Base-by-base conservation (phyloP, 2,113 vertebrate species). In the Pseudorasbora parva region DNA sequence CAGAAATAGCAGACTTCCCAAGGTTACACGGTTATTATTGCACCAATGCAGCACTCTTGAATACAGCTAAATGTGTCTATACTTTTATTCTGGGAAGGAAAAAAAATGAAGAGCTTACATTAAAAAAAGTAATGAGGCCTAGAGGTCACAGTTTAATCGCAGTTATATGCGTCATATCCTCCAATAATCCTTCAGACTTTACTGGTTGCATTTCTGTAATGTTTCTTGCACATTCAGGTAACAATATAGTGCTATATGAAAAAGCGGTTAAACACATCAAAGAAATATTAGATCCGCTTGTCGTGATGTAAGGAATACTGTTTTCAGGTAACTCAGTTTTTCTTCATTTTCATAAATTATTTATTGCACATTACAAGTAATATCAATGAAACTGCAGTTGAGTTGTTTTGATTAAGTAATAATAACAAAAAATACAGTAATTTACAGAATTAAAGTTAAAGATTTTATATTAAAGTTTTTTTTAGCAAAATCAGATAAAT, bases 61-160 rank as follows among this genome's bases (percentile, higher is more conserved):
- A 60, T 59, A 33, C 1, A 8, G 1, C 7, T 64, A 78, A 62
- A 62, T 8, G 19, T 41, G 30, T 59, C 54, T 77, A 10, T 59
- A 6, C 14, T 45, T 60, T 60, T 62, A 43, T 45, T 78, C n/a
- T 62, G 12, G n/a, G 33, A 17, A 5, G 2, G 4, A 57, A 75
- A 8, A 56, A 43, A 25, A 59, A 15, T 43, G 54, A 25, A 59
- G n/a, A 78, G n/a, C 60, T 59, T 27, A 60, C 8, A n/a, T 37
- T 59, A 77, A 41, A 30, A 59, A 17, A 23, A 37, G 49, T 57
- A 76, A 77, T 77, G 73, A 76, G 30, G 51, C 73, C 73, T 43
- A 15, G n/a, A 78, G 54, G 75, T 59, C 56, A 41, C 30, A 43
- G 30, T 43, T 56, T 43, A 76, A 76, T 76, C 30, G 30, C 19